These are phyloP conservation scores for Chelidonichthys spinosus DNA, from an alignment of 2,797 vertebrate genomes.

Conservation along the genomic window DNA sequence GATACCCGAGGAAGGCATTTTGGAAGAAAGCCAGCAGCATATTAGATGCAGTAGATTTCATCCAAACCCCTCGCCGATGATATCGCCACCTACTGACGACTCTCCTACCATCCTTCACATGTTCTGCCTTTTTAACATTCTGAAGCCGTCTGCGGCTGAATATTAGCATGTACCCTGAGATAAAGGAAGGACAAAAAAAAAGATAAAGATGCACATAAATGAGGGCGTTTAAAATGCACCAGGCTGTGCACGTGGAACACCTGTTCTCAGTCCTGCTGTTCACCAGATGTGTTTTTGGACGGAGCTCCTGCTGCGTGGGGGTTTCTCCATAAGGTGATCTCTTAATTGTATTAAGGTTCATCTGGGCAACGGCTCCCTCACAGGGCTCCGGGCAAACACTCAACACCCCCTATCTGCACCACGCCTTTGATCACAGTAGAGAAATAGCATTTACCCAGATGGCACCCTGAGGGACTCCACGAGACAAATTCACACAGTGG, in stretches of 20 bases:
- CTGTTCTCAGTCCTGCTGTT: slow-evolving; percentile 43
- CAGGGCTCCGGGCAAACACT: slow-evolving; percentile 42
- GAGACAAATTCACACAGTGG: slow-evolving; percentile 19
- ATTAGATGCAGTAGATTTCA: neutral
- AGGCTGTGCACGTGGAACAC: slow-evolving; percentile 29
- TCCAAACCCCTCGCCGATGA: slow-evolving; percentile 6
- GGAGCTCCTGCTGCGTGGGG: slow-evolving; percentile 11
- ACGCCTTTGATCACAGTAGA: slow-evolving; percentile 60
- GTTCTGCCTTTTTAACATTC: slow-evolving; percentile 33
- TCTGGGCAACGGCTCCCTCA: slow-evolving; percentile 28
- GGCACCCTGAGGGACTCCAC: slow-evolving; percentile 53
- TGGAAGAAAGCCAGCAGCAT: slow-evolving; percentile 13
- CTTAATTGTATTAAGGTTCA: slow-evolving; percentile 56
- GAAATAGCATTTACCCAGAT: slow-evolving; percentile 66
- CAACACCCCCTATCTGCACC: slow-evolving; percentile 15
- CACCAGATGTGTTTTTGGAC: slow-evolving; percentile 59
- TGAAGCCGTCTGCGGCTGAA: slow-evolving; percentile 1
- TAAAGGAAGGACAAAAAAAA: neutral
- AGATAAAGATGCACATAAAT: slow-evolving; percentile 43
- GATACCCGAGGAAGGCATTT: slow-evolving; percentile 9
- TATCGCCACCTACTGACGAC: slow-evolving; percentile 3
- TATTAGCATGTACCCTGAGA: slow-evolving; percentile 21
- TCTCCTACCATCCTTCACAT: slow-evolving; percentile 11
- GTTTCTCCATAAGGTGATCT: slow-evolving; percentile 37
- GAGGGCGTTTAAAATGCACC: slow-evolving; percentile 59